Conservation (phyloP, 1,140 invertebrate genomes). For the Micrasema minimum region DNA sequence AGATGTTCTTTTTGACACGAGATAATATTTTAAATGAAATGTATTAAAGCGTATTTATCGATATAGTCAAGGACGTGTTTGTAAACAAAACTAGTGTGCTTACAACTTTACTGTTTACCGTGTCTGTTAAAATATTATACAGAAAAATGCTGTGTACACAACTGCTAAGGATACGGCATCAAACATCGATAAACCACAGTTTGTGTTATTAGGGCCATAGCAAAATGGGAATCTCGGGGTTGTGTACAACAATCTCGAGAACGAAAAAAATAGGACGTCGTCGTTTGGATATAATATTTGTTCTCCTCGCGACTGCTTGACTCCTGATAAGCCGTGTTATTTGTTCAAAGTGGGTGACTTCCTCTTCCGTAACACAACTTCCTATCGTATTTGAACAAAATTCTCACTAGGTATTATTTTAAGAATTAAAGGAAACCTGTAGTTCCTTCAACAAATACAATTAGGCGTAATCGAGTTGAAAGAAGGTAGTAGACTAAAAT, state of each 20-base stretch:
- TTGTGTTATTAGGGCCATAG: constrained; percentile 45
- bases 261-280: constrained; percentile 43
- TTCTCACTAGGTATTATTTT: constrained; percentile 9
- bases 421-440: background rate
- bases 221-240: background rate
- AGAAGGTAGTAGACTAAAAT: too few relatives aligned
- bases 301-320: constrained; percentile 49
- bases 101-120: constrained; percentile 50
- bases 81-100: constrained; percentile 53
- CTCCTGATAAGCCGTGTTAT: constrained; percentile 53
- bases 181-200: constrained; percentile 49
- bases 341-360: constrained; percentile 50
- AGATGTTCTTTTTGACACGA: constrained; percentile 19
- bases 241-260: constrained; percentile 28
- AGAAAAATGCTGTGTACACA: constrained; percentile 52
- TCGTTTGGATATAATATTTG: constrained; percentile 46
- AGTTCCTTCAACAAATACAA: background rate
- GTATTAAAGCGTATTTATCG: constrained; percentile 36
- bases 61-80: constrained; percentile 52
- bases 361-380: constrained; percentile 47
- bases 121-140: constrained; percentile 54
- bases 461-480: too few relatives aligned
- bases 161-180: constrained; percentile 51
- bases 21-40: constrained; percentile 22
- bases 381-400: constrained; percentile 26